Evolutionary conservation across 2,113 vertebrate genomes (phyloP), one percentile per base, ranked within the genome.

Genomic region (Xiphias gladius): DNA sequence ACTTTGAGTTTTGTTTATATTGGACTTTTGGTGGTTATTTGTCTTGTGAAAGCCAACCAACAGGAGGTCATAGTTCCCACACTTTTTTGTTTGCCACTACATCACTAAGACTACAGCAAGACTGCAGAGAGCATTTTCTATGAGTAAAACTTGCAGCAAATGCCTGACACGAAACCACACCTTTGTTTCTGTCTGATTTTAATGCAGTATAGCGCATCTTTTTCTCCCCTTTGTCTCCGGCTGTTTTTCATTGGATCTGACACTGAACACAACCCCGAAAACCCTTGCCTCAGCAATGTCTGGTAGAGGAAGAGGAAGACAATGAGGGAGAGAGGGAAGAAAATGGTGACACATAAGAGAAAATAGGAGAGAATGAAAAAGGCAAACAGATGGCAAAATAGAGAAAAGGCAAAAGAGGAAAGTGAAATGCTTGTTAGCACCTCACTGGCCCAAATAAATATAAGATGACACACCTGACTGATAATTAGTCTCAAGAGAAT

Each of bases 401-500:
- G 28, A 85, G 72, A 43, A 72, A 81, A 83, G 83, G 37, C 28
- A 37, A 32, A 82, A 46, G 16, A 58, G 64, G 52, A 63, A 64
- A 77, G 43, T 63, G 70, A 89, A 82, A 83, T 48, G 85, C 88
- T 85, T 88, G 85, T 91, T 92, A 94, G 87, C 85, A 85, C 82
- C 79, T 91, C 84, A 86, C 55, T 92, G 82, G 91, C 88, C 86
- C 89, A 93, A 91, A 92, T 94, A 93, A 94, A 92, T 91, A 91
- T 88, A 91, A 76, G 86, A 91, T 86, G 82, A 89, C 85, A 91
- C 91, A 93, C 88, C 88, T 93, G 91, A 91, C 80, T 93, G 91
- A 89, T 94, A 93, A 95, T 94, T 91, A 93, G 93, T 93, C 93
- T 90, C 89, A 32, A 78, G 91, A 82, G 92, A 79, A 67, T 92